A percentile compares a stretch with the other conserved stretches of the same genome.
Conservation (phyloP, 1,140 invertebrate species). For the Helicoverpa zea region DNA sequence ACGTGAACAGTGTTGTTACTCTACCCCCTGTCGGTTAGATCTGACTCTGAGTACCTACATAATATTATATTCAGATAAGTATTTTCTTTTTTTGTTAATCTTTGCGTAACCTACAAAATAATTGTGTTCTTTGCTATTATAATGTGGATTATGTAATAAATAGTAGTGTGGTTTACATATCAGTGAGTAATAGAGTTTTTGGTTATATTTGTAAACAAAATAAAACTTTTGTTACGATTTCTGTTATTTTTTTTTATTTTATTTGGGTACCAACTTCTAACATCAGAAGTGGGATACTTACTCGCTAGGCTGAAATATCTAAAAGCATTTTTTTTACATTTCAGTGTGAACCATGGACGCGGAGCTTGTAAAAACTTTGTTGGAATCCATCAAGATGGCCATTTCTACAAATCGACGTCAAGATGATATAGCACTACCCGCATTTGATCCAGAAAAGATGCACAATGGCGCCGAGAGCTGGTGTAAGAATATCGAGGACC, state of each 20-base stretch:
- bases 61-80: too few species aligned
- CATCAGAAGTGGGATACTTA: slow-evolving; percentile 12
- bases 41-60: too few species aligned
- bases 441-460: slow-evolving; percentile 16
- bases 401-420: slow-evolving; percentile 13
- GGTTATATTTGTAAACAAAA: too few species aligned
- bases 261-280: slow-evolving; percentile 3
- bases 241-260: slow-evolving; percentile 5
- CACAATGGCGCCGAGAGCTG: slow-evolving; percentile 11
- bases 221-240: too few species aligned
- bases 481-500: slow-evolving; percentile 17
- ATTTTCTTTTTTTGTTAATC: too few species aligned
- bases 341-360: slow-evolving; percentile 13
- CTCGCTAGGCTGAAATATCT: slow-evolving; percentile 1
- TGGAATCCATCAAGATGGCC: slow-evolving; percentile 10
- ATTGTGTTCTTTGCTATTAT: too few species aligned
- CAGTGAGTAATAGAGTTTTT: too few species aligned
- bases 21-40: too few species aligned
- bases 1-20: too few species aligned
- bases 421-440: slow-evolving; percentile 8
- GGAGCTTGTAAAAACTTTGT: slow-evolving; percentile 19
- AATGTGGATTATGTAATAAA: too few species aligned
- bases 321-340: background rate
- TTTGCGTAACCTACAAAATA: too few species aligned
- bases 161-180: too few species aligned